Base-by-base conservation (phyloP, 2,113 vertebrate genomes). In the Megaleporinus macrocephalus region DNA sequence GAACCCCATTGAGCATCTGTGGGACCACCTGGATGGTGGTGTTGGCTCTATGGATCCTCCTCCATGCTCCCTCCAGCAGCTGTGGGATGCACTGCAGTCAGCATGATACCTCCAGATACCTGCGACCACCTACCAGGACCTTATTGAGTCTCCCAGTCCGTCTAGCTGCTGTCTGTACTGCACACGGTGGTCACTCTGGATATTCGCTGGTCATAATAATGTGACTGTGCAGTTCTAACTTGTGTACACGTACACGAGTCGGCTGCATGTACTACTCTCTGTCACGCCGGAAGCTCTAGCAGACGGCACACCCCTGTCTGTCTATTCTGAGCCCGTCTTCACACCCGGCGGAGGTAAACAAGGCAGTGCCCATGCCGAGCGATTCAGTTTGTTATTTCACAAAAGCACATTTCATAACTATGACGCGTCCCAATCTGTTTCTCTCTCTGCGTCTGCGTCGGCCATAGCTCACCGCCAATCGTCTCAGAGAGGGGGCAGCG, bases 271-370 rank as follows among this genome's bases (percentile, higher is more conserved):
- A 1, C 33, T 20, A 4, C 27, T 30, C 49, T 33, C 14, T 0
- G n/a, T 26, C 49, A 57, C 1, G 51, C 53, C 76, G 49, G 77
- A 49, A 79, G 30, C 66, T 10, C 49, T 13, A 26, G 30, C 77
- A 79, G 65, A 79, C 77, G 33, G 30, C 53, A 59, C 30, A 59
- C 33, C 24, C 49, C 36, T 10, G 66, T 41, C 66, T 44, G 66
- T 79, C 63, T 69, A 69, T 79, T 79, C 66, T 71, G n/a, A 55
- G 66, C 33, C 41, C 6, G 7, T 65, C 79, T 74, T 63, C 70
- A 36, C 79, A 66, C 79, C 62, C 71, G 20, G 81, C 53, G 6
- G 73, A 76, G 33, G 51, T 51, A 76, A 71, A 76, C 73, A 69
- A n/a, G 27, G 4, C 30, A 41, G 30, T 6, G 80, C 65, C 51